Conservation (phyloP, 2,888 invertebrate species). For the Mylabris sibirica region DNA sequence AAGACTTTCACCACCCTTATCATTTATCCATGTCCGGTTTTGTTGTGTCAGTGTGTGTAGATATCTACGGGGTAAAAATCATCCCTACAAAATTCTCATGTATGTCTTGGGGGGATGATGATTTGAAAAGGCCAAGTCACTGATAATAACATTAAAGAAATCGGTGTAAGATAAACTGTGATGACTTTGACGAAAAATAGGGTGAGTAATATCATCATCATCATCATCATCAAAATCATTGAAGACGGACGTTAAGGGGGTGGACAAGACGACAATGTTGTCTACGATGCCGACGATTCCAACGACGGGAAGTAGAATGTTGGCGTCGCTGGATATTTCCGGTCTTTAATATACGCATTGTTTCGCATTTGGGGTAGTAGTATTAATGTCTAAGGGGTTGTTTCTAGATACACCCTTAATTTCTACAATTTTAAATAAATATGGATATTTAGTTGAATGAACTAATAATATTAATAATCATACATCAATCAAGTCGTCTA, state of each 20-base stretch:
- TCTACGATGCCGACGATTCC: not conserved
- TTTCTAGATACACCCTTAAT: not conserved
- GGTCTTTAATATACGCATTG: slow-evolving; percentile 13
- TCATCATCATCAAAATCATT: not conserved
- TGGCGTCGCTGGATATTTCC: slow-evolving; percentile 10
- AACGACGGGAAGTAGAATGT: slow-evolving; percentile 3
- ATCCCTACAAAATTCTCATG: not conserved
- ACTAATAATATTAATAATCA: not conserved
- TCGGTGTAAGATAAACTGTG: not conserved
- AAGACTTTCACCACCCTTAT: slow-evolving; percentile 46
- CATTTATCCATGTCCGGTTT: slow-evolving; percentile 56
- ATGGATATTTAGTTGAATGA: slow-evolving; percentile 3
- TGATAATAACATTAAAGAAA: slow-evolving; percentile 8
- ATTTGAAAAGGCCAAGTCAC: slow-evolving; percentile 7
- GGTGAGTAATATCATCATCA: not conserved
- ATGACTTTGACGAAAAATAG: not conserved
- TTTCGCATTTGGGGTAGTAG: not conserved
- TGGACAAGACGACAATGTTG: not conserved
- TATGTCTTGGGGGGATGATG: not conserved
- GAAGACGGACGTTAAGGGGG: not conserved
- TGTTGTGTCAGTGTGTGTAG: slow-evolving; percentile 16
- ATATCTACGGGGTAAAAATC: not conserved
- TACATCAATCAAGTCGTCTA: not conserved
- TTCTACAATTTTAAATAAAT: not conserved
- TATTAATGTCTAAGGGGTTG: not conserved